Evolutionary conservation across 1,140 invertebrate species (phyloP).

Genomic region (Drosophila punjabiensis): DNA sequence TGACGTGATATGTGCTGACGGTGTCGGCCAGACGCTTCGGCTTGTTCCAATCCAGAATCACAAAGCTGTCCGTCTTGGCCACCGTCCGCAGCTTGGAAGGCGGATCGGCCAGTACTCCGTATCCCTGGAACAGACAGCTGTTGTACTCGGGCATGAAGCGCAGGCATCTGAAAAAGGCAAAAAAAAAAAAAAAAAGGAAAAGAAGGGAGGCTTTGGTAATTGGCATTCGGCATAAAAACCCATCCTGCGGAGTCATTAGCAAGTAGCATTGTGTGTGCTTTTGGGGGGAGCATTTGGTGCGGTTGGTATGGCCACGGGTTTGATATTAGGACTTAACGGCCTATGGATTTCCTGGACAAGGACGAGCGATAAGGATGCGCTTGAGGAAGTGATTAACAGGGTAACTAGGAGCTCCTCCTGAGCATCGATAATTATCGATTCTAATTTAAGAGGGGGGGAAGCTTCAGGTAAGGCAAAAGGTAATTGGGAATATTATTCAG

Average conservation of each 20-base stretch:
- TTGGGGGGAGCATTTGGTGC: not conserved
- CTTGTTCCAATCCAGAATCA: conserved; percentile 92
- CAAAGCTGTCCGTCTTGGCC: conserved; percentile 90
- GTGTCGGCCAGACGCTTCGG: conserved; percentile 90
- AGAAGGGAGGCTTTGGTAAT: conserved; percentile 32
- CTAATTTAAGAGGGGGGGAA: conserved; percentile 18
- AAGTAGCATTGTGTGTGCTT: conserved; percentile 31
- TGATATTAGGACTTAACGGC: conserved; percentile 44
- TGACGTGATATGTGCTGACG: conserved; percentile 89
- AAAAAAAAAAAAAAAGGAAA: not conserved
- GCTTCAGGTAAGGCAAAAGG: not conserved
- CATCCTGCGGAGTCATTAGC: conserved; percentile 47
- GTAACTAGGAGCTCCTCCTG: conserved; percentile 14
- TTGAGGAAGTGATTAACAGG: conserved; percentile 24
- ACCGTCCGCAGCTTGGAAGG: conserved; percentile 89
- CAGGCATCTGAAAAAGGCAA: conserved; percentile 87
- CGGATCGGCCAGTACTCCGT: conserved; percentile 91
- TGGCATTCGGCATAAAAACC: conserved; percentile 50
- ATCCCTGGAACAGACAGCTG: conserved; percentile 93
- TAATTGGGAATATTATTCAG: not conserved
- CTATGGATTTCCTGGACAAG: conserved; percentile 20
- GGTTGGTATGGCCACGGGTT: conserved; percentile 15
- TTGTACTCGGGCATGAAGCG: conserved; percentile 92
- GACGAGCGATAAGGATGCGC: conserved; percentile 27
- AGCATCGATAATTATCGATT: conserved; percentile 44